Base-by-base conservation (phyloP, 2,113 vertebrate species). In the Bos javanicus region DNA sequence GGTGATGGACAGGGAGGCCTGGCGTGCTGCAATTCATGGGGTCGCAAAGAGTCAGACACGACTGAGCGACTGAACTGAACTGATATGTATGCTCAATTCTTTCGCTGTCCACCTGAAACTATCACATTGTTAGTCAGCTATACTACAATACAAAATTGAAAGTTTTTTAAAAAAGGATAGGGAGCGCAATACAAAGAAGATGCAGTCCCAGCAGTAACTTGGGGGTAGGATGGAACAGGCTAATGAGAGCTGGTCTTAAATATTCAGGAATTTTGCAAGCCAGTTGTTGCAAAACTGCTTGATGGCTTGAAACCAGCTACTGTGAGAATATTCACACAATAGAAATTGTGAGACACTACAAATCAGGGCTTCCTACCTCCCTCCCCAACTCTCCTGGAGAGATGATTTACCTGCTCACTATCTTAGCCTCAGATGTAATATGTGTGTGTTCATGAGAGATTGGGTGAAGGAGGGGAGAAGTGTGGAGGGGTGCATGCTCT, bases 11-110 rank as follows among this genome's bases (percentile, higher is more conserved):
- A 71, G 4, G 64, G n/a, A 71, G 17, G 64, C 64, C 64, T 71
- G 64, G 17, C 4, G 0, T 71, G 0, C n/a, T 71, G n/a, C 17
- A 19, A 1, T 19, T 36, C 17, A 71, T 36, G 64, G n/a, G 9
- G 64, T 71, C 0, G 0, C 64, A 71, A 36, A 67, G n/a, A 71
- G 64, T 71, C 0, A 0, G n/a, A 36, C n/a, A 71, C 0, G 4
- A 36, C 64, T 36, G n/a, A 71, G n/a, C 2, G 0, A 5, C 33
- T 71, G 64, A 71, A 71, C 64, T 71, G 64, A 71, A 71, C 9
- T 36, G 64, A 71, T 21, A 11, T 39, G 67, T 74, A 74, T 25
- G 11, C 21, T 74, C 36, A 74, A 2, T 74, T 74, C 67, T 74
- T 74, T 74, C 43, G 67, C 36, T 25, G 36, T 25, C 67, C 67